A percentile compares a stretch with the other conserved stretches of the same genome.
Conservation (phyloP, 2,888 invertebrate genomes). For the Tenthredo mesomela region DNA sequence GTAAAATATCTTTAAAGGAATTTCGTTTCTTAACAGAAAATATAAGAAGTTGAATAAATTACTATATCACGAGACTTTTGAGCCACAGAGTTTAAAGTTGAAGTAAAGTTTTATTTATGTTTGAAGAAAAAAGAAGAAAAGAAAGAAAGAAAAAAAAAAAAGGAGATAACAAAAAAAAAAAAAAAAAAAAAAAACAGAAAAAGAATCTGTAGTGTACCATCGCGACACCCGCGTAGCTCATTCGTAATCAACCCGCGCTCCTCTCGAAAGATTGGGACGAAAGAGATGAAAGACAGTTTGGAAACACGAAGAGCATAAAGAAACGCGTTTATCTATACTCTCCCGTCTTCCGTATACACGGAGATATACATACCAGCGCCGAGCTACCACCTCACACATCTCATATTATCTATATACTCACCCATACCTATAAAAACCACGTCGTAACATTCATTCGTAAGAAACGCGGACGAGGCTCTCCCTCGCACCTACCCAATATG, state of each 20-base stretch:
- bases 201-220: neutral
- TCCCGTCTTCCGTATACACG: slow-evolving; percentile 37
- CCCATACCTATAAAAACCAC: neutral
- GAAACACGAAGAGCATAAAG: slow-evolving; percentile 69
- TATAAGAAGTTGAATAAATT: no score
- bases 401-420: neutral
- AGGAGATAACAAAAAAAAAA: no score
- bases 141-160: neutral
- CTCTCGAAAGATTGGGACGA: slow-evolving; percentile 57
- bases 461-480: neutral
- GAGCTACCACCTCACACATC: neutral
- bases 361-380: neutral
- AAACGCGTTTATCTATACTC: slow-evolving; percentile 57
- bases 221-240: slow-evolving; percentile 57
- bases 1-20: no score
- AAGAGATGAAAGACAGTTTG: slow-evolving; percentile 69
- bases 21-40: neutral
- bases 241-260: slow-evolving; percentile 67
- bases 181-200: neutral
- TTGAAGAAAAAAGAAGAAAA: no score
- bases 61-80: neutral
- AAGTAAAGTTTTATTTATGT: slow-evolving; percentile 10
- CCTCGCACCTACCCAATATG: neutral
- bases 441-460: neutral
- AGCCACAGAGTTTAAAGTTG: neutral